Evolutionary conservation across 2,113 vertebrate species (phyloP), one percentile per base, ranked within the genome.

Genomic region (Brachyhypopomus occidentalis): DNA sequence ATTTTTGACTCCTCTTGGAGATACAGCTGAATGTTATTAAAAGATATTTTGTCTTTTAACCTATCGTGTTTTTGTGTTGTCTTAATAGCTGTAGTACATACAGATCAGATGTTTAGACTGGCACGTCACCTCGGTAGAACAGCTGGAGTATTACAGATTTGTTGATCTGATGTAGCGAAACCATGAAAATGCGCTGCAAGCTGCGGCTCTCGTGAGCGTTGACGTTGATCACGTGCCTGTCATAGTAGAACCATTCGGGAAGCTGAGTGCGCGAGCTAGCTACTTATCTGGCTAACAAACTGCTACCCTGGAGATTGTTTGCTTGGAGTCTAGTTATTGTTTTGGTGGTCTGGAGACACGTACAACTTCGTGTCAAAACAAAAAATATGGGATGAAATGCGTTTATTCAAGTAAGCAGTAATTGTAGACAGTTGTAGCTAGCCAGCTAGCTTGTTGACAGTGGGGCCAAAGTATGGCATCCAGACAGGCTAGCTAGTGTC

Each of bases 191-290:
- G 25, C 12, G 56, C 64, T 20, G 9, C 5, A 3, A 14, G 91
- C 91, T 88, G 5, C 77, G 2, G 36, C 88, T 86, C 93, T 88
- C 90, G 90, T 93, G 93, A 92, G 78, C 19, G 3, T 41, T 5
- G 83, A 66, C 83, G 23, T 7, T 3, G 60, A 87, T 94, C 92
- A 94, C 93, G 91, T 93, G 92, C 64, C 85, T 86, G 90, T 92
- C 90, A 90, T 84, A 85, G 48, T 55, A 41, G 20, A 52, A 38
- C 63, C 36, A 45, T 38, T 19, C 66, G 23, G 55, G 77, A 79
- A 79, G 77, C 71, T 63, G 25, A 36, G 30, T 6, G 30, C 17
- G 78, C 71, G 25, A 27, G 22, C 3, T 12, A 20, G 48, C 12
- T 22, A 45, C 16, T 3, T 14, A 56, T 0, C 34, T 69, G 12